Conservation (phyloP, 2,113 vertebrate species). For the Machaerirhynchus nigripectus region DNA sequence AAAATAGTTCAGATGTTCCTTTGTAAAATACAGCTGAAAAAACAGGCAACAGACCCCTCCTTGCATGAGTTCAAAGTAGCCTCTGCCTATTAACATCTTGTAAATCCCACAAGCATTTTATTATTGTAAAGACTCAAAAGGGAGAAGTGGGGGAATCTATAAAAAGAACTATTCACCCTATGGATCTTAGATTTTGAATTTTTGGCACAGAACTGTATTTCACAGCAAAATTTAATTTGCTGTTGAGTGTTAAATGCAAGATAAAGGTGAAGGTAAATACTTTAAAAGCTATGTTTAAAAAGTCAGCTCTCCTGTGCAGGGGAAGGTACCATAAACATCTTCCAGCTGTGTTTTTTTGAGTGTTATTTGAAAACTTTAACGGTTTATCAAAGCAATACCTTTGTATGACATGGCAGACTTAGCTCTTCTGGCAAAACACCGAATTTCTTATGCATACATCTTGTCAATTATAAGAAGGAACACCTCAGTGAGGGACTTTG, state of each 20-base stretch:
- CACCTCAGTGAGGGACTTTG: background rate
- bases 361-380: conserved; percentile 10
- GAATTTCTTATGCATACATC: background rate
- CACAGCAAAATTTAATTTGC: conserved; percentile 6
- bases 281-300: conserved; percentile 26
- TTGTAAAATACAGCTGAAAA: conserved; percentile 19
- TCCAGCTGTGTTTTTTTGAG: conserved; percentile 21
- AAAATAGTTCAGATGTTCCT: conserved; percentile 3
- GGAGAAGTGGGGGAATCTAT: background rate
- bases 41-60: background rate
- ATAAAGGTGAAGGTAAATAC: conserved; percentile 56
- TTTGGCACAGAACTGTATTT: background rate
- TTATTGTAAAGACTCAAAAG: conserved; percentile 36
- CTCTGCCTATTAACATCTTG: conserved; percentile 13
- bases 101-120: conserved; percentile 44
- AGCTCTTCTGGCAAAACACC: background rate
- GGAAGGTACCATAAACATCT: conserved; percentile 40
- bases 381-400: conserved; percentile 35
- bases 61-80: background rate
- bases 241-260: conserved; percentile 49
- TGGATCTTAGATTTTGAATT: background rate
- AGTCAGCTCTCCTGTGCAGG: background rate
- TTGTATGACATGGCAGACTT: background rate
- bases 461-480: background rate
- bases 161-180: conserved; percentile 25